Evolutionary conservation across 2,113 vertebrate genomes (phyloP).

Genomic region (Nothoprocta perdicaria): DNA sequence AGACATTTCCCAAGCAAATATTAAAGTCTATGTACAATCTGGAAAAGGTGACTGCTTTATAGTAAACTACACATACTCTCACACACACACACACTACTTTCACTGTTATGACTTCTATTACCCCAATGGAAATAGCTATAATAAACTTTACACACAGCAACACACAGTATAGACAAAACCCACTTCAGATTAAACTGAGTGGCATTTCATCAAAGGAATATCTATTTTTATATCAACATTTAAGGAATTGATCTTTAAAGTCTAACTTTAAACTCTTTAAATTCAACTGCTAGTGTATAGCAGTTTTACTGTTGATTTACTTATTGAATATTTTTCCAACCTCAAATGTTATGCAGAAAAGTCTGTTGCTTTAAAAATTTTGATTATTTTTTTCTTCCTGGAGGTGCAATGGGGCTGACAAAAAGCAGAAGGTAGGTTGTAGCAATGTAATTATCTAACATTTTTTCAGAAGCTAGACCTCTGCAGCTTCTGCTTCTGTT

Average conservation of each 20-base stretch:
- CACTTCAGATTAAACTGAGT: neutral
- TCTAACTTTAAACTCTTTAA: neutral
- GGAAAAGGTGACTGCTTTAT: neutral
- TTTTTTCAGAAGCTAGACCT: neutral
- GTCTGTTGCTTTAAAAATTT: neutral
- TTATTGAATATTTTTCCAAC: neutral
- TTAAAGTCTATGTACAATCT: neutral
- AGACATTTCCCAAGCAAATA: neutral
- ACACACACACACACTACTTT: neutral
- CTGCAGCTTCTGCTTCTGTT: neutral
- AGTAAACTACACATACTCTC: neutral
- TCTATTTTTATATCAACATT: neutral
- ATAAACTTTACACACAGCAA: neutral
- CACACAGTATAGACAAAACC: neutral
- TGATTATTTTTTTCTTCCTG: neutral
- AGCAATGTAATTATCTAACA: neutral
- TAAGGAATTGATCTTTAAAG: neutral
- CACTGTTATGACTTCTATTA: neutral
- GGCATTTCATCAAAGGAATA: neutral
- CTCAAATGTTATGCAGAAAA: neutral
- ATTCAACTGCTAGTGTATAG: neutral
- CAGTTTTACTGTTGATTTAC: neutral
- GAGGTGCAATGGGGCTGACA: accelerated
- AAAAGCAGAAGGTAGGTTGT: neutral
- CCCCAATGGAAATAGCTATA: neutral